Evolutionary conservation across 2,888 invertebrate species (phyloP), one percentile per base, ranked within the genome.

Genomic region (Liopterus haemorrhoidalis): DNA sequence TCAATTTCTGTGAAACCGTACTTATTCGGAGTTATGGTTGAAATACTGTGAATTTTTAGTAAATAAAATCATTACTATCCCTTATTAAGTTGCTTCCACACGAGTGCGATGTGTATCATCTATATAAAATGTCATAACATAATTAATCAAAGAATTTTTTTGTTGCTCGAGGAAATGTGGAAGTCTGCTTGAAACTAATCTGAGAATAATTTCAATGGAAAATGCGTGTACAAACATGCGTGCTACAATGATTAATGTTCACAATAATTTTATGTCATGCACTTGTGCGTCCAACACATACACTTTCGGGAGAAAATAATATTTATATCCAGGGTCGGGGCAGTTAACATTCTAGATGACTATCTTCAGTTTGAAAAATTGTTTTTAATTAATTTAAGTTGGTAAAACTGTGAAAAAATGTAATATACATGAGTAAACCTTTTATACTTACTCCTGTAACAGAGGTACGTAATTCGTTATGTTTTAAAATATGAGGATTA

Each of bases 201-300:
- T 44, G 44, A 44, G 44, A 44, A 44, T 44, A 44, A 44, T 44
- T 44, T 44, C 37, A 44, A 44, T 44, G 44, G 44, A 44, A 37
- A 37, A 44, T 37, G 44, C 44, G 44, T 44, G 44, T 44, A 37
- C 30, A 31, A 19, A 25, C 19, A n/a, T n/a, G n/a, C n/a, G 31
- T 41, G 41, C 41, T 15, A 24, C 12, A 16, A 32, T 41, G 41
- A 41, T 41, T 41, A 41, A 41, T 41, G 41, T 32, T n/a, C n/a
- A n/a, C n/a, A n/a, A n/a, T n/a, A n/a, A n/a, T n/a, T n/a, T n/a
- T n/a, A 16, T 41, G 6, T 11, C 11, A 28, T 28, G 27, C 16
- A 18, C 22, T 16, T 27, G 19, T 9, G 37, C 37, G 37, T 31
- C 9, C 25, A 36, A 14, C 21, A 6, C 14, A 2, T 37, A 27